These are phyloP conservation scores for Notocelia uddmanniana DNA, from an alignment of 2,888 invertebrate species.

Conservation along the genomic window DNA sequence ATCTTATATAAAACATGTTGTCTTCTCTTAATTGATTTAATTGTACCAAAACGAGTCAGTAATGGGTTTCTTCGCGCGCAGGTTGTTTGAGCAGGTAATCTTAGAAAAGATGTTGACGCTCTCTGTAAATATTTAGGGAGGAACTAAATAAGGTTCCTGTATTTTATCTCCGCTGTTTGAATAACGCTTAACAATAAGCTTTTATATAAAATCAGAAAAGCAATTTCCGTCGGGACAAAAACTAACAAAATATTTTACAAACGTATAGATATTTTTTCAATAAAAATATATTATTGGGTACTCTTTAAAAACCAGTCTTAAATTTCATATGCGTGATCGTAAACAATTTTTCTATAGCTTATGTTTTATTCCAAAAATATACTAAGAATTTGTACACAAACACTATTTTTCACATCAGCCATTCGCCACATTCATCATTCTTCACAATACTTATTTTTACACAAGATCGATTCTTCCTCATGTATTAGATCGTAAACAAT, in stretches of 20 bases:
- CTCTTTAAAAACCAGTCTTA: too few species aligned
- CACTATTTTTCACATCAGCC: too few species aligned
- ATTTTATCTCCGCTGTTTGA: conserved; percentile 14
- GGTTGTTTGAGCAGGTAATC: conserved; percentile 39
- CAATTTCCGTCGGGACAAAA: background rate
- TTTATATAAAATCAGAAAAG: background rate
- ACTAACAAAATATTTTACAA: background rate
- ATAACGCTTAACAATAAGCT: background rate
- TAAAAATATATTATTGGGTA: too few species aligned
- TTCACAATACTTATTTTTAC: too few species aligned
- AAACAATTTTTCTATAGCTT: too few species aligned
- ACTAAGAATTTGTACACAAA: too few species aligned
- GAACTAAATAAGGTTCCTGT: conserved; percentile 25
- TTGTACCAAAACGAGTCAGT: conserved; percentile 35
- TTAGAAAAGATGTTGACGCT: conserved; percentile 34
- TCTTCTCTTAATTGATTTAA: conserved; percentile 41
- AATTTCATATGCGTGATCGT: too few species aligned
- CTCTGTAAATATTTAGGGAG: conserved; percentile 36
- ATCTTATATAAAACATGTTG: conserved; percentile 39
- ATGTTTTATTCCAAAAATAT: too few species aligned
- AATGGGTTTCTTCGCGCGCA: conserved; percentile 31
- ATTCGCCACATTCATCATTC: too few species aligned
- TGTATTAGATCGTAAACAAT: too few species aligned
- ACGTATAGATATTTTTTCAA: too few species aligned
- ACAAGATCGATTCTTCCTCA: too few species aligned